phyloP scores from a whole-genome alignment of 2,113 vertebrate species.

The Aphyosemion australe region DNA sequence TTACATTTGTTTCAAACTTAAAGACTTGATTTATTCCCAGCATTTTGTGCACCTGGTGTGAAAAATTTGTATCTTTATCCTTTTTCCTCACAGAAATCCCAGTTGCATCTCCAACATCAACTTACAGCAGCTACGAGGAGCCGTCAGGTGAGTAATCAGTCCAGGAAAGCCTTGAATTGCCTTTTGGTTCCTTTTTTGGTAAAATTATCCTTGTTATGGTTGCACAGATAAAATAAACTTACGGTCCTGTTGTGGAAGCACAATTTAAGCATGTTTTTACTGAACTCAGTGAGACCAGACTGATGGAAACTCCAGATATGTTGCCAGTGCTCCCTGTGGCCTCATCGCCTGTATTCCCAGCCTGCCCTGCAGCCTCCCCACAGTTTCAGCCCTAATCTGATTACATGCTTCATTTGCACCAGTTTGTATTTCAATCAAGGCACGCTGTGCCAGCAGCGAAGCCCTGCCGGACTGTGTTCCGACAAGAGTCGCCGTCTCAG shows the following conservation, averaged over 20 bases:
- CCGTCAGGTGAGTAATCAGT: slow-evolving; percentile 83
- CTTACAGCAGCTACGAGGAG: slow-evolving; percentile 89
- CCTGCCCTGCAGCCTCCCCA: slow-evolving; percentile 53
- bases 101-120: slow-evolving; percentile 85
- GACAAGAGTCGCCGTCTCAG: slow-evolving; percentile 64
- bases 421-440: slow-evolving; percentile 95
- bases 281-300: slow-evolving; percentile 34
- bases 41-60: not conserved
- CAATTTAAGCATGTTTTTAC: slow-evolving; percentile 31
- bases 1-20: slow-evolving; percentile 2
- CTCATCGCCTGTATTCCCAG: slow-evolving; percentile 56
- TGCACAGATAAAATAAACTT: not conserved
- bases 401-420: slow-evolving; percentile 97
- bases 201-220: not conserved
- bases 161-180: no score
- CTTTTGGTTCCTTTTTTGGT: no score
- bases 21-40: not conserved
- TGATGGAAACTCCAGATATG: slow-evolving; percentile 68
- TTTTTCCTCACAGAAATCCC: slow-evolving; percentile 87
- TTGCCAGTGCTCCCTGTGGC: slow-evolving; percentile 57
- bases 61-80: slow-evolving; percentile 20
- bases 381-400: slow-evolving; percentile 87
- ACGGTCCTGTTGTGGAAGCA: slow-evolving; percentile 3
- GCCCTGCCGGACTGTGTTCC: slow-evolving; percentile 75
- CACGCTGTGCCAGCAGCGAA: slow-evolving; percentile 83